Base-by-base conservation (phyloP, 2,797 vertebrate species). In the Coendou prehensilis region DNA sequence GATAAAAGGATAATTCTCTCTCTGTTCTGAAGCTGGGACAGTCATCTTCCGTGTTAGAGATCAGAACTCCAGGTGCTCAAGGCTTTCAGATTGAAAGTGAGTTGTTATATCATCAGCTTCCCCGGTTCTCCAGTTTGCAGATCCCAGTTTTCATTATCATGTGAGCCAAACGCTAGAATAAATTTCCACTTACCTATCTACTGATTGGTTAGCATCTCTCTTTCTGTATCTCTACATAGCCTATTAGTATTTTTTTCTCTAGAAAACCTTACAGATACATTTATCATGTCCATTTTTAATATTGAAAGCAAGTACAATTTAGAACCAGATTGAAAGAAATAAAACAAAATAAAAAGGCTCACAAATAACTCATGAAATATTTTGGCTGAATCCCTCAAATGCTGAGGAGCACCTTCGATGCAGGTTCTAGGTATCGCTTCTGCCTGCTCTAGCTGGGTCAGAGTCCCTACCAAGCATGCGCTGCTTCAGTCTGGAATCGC, bases 321-420 rank as follows among this genome's bases (percentile, higher is more conserved):
- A 88, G 30, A 85, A 84, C 4, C 22, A 54, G 78, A 87, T 87
- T 63, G 64, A 95, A 91, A 97, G 57, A 96, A 96, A 92, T 18
- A 82, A 94, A 79, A 47, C 11, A 90, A 92, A 73, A 91, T 26
- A 50, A 18, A 73, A 52, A 56, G 13, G 18, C n/a, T 81, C 26
- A 80, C 0, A 14, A 96, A 76, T 80, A 94, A 91, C 37, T 91
- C 10, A 79, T 18, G 17, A 94, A 69, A n/a, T 45, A 33, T 50
- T 69, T 75, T 95, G 56, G 28, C 82, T 78, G 30, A 93, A 95
- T 87, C 15, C 41, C 54, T 52, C 50, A 93, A 63, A 79, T 45
- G n/a, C 75, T 93, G 73, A n/a, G 63, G 15, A 93, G 47, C 93
- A 52, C 15, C 9, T 86, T 82, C 87, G 76, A 67, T 6, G 82